A percentile compares a stretch with the other conserved stretches of the same genome.
phyloP scores from a whole-genome alignment of 1,140 invertebrate species.

The Heliconius hewitsoni region DNA sequence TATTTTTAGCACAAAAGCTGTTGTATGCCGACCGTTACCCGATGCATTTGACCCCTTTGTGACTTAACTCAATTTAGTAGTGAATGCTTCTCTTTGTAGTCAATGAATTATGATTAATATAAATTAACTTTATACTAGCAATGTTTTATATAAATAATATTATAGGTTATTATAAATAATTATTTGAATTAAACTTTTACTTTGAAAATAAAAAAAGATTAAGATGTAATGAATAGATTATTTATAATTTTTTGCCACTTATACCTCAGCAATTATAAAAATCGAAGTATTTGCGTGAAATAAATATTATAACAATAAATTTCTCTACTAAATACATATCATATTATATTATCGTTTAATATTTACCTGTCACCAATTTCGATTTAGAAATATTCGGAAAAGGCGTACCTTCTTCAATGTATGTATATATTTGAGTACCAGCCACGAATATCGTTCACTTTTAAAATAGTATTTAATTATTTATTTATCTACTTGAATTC shows the following conservation, averaged over 20 bases:
- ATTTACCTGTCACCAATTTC: neutral
- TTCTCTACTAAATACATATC: no score
- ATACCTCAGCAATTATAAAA: no score
- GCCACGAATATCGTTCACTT: no score
- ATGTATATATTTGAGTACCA: no score
- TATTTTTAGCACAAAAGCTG: constrained; percentile 51
- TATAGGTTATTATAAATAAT: neutral
- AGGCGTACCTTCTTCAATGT: no score
- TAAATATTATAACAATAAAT: no score
- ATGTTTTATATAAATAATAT: neutral
- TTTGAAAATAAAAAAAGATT: no score
- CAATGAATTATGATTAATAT: constrained; percentile 32
- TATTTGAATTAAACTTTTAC: no score
- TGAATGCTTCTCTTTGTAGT: constrained; percentile 34
- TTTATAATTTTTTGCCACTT: no score
- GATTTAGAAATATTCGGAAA: neutral
- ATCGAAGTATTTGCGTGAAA: no score
- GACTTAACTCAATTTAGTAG: constrained; percentile 55
- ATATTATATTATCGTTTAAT: no score
- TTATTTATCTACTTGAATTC: neutral
- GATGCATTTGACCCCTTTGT: constrained; percentile 66
- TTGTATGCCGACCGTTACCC: constrained; percentile 60
- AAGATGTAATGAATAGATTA: no score
- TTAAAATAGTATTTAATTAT: neutral
- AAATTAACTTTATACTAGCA: neutral